Evolutionary conservation across 2,113 vertebrate species (phyloP), one percentile per base, ranked within the genome.

Genomic region (Perccottus glenii): DNA sequence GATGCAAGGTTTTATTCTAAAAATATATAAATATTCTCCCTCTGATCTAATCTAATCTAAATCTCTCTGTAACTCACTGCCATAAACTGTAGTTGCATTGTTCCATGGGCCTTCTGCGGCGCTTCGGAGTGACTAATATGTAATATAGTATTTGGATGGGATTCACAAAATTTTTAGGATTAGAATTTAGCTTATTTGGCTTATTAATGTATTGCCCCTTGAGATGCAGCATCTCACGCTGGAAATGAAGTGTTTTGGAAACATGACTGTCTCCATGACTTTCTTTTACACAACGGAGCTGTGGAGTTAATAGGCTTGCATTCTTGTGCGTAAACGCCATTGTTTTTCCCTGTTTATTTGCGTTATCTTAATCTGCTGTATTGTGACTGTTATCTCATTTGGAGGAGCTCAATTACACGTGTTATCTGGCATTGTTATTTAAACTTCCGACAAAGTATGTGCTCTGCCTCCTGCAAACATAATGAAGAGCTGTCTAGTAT

Each of bases 331-430:
- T 58, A 75, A 81, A 70, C 79, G 60, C 76, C 57, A 80, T 88
- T 88, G 88, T 91, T 89, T 72, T 88, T 86, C 76, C 49, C 35
- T 62, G 0, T 63, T 82, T 89, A 89, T 87, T 84, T 74, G 6
- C 56, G 50, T 84, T 87, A 88, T 90, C 87, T 83, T 84, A 83
- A 90, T 87, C 88, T 71, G 73, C 48, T 62, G 47, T 73, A 81
- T 85, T 86, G 87, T 90, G 77, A 67, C 33, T 38, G 67, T 77
- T 85, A 77, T 82, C 80, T 80, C 74, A 71, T 85, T 86, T 85
- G 60, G 80, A 90, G 85, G 72, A 64, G 83, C 80, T 78, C 85
- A 84, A 83, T 90, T 88, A 89, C 77, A 85, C 77, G 66, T 78
- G 73, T 88, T 78, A 87, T 89, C 81, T 69, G 57, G 9, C 70